phyloP scores from a whole-genome alignment of 2,113 vertebrate species.

The Tachycineta bicolor region DNA sequence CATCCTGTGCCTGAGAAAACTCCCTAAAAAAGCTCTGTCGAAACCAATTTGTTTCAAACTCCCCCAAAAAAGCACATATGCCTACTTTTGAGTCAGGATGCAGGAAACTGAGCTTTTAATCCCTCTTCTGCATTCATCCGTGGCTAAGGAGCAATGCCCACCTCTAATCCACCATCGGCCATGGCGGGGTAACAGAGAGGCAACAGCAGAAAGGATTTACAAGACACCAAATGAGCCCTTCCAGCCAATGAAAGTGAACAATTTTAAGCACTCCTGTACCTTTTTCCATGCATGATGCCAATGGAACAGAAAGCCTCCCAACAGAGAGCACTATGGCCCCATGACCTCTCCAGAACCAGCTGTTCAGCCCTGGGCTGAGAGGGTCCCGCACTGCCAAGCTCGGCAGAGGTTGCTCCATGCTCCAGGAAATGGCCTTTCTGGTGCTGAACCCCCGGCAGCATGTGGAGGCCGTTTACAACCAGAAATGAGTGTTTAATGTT shows the following conservation, averaged over 20 bases:
- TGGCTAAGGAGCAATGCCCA: not conserved
- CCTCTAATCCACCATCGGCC: not conserved
- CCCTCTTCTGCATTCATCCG: not conserved
- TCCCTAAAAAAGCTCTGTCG: slow-evolving; percentile 55
- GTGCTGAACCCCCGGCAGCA: not conserved
- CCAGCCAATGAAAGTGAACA: accelerated
- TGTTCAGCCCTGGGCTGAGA: not conserved
- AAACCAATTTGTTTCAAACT: slow-evolving; percentile 36
- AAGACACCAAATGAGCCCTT: not conserved
- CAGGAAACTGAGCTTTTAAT: not conserved
- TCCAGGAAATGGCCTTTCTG: not conserved
- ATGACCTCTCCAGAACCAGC: not conserved
- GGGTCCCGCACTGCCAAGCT: not conserved
- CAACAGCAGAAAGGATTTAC: not conserved
- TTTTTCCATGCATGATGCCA: not conserved
- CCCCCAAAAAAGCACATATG: slow-evolving; percentile 48
- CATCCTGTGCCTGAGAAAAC: slow-evolving; percentile 68
- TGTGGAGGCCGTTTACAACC: not conserved
- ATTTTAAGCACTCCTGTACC: accelerated
- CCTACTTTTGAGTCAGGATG: slow-evolving; percentile 44
- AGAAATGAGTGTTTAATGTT: not conserved
- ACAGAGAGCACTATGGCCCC: not conserved
- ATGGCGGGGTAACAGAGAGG: not conserved
- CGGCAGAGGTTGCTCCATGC: accelerated
- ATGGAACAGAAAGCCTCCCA: not conserved